These are phyloP conservation scores for Esperia sulphurella DNA, from an alignment of 2,888 invertebrate genomes.

Conservation along the genomic window DNA sequence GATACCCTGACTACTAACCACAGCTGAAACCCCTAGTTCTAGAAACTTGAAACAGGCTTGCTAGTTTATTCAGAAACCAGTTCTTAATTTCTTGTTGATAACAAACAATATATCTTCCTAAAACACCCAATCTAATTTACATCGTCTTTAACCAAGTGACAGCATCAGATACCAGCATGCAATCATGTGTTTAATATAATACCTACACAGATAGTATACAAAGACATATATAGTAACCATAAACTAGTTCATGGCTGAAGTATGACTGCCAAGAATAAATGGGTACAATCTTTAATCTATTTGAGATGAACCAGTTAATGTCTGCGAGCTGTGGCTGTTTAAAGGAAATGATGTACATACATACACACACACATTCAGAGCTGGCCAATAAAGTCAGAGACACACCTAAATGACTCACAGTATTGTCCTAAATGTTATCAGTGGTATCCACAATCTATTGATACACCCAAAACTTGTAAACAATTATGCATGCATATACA, in stretches of 20 bases:
- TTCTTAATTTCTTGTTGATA: too few species aligned
- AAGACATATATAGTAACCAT: background rate
- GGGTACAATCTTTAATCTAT: background rate
- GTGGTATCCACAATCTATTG: slow-evolving; percentile 17
- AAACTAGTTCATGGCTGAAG: background rate
- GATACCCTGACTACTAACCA: too few species aligned
- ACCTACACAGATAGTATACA: background rate
- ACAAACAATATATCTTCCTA: too few species aligned
- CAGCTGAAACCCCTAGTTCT: too few species aligned
- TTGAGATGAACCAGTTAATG: background rate
- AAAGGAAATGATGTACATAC: slow-evolving; percentile 25
- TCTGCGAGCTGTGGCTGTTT: slow-evolving; percentile 6
- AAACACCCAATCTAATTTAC: too few species aligned
- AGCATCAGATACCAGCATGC: background rate
- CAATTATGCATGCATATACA: background rate
- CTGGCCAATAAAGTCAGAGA: slow-evolving; percentile 22
- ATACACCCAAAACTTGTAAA: background rate
- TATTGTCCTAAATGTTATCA: slow-evolving; percentile 41
- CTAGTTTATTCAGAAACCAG: too few species aligned
- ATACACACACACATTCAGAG: slow-evolving; percentile 14
- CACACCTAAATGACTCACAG: slow-evolving; percentile 71
- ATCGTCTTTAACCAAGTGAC: too few species aligned
- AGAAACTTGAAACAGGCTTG: too few species aligned
- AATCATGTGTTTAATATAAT: background rate
- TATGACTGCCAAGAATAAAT: background rate